Conservation (phyloP, 2,113 vertebrate genomes). For the Grantiella picta region DNA sequence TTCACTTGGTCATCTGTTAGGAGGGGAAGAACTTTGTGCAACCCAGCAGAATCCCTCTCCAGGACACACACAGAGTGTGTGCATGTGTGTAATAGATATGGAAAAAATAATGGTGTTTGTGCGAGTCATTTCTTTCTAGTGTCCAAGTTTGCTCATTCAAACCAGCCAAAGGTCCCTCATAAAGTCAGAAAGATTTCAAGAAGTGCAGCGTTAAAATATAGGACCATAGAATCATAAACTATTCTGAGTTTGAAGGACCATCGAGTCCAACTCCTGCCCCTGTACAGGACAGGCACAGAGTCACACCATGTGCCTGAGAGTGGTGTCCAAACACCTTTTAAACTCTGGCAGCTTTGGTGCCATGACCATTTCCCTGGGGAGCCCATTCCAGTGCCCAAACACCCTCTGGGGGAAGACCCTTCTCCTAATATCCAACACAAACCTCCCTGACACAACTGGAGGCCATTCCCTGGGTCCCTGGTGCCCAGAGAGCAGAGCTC, state of each 20-base stretch:
- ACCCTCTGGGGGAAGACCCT: background rate
- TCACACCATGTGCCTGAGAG: background rate
- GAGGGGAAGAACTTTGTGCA: background rate
- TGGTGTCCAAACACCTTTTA: background rate
- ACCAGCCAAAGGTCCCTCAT: background rate
- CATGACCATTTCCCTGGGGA: background rate
- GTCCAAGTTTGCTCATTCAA: background rate
- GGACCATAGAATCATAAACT: background rate
- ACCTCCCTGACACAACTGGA: too few relatives aligned
- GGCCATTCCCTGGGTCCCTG: too few relatives aligned
- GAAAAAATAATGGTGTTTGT: background rate
- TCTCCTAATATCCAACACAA: too few relatives aligned
- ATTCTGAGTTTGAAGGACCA: background rate
- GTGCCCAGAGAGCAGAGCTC: too few relatives aligned
- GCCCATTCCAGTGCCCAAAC: background rate
- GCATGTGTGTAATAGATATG: rapidly evolving
- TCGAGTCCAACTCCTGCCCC: background rate
- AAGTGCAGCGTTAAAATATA: rapidly evolving
- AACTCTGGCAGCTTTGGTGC: background rate
- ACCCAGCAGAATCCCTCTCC: background rate
- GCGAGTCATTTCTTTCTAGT: background rate
- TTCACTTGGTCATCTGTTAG: background rate
- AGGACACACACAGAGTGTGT: rapidly evolving
- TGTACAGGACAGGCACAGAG: background rate
- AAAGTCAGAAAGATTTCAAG: background rate